Conservation (phyloP, 2,113 vertebrate genomes). For the Nesogale talazaci region DNA sequence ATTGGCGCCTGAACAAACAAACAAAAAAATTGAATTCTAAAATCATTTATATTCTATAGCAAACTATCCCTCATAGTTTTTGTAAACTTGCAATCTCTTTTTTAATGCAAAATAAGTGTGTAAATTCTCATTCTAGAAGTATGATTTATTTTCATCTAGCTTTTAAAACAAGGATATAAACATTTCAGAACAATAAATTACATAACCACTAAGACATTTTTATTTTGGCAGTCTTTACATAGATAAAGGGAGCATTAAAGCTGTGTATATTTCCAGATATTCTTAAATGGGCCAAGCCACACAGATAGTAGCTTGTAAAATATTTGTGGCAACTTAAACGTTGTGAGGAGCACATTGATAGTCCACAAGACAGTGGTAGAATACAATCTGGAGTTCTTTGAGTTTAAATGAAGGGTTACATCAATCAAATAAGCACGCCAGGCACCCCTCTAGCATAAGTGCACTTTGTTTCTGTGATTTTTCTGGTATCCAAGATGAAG, state of each 20-base stretch:
- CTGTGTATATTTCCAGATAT: not conserved
- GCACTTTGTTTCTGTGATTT: not conserved
- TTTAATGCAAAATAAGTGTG: not conserved
- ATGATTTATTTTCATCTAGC: slow-evolving; percentile 1
- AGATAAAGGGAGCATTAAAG: not conserved
- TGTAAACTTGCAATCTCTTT: not conserved
- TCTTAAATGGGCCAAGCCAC: not conserved
- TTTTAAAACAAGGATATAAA: not conserved
- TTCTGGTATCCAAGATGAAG: not conserved
- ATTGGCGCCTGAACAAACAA: not conserved
- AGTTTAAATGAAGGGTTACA: not conserved
- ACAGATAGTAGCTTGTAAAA: not conserved
- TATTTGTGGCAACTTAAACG: not conserved
- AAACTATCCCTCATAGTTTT: not conserved
- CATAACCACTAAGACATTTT: not conserved
- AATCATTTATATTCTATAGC: not conserved
- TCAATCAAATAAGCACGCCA: not conserved
- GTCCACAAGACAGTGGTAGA: not conserved
- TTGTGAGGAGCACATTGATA: not conserved
- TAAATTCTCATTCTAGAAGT: slow-evolving; percentile 11
- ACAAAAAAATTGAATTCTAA: not conserved
- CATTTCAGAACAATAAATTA: not conserved
- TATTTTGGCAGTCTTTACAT: not conserved
- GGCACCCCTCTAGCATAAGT: not conserved
- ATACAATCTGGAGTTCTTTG: not conserved